Conservation (phyloP, 1,140 invertebrate species). For the Doryteuthis pealeii region DNA sequence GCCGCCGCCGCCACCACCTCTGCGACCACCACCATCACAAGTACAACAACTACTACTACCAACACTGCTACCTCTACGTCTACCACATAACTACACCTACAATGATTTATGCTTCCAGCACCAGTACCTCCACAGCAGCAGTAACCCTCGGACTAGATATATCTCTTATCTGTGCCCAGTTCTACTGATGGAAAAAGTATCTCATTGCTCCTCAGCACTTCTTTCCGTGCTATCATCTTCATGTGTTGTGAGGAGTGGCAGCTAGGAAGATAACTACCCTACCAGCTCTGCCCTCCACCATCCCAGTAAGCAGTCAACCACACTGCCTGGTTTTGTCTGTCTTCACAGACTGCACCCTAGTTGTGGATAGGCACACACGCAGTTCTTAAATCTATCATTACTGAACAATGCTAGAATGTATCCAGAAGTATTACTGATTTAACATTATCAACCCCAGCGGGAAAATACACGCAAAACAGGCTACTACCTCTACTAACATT, state of each 20-base stretch:
- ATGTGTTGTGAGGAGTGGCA: not conserved
- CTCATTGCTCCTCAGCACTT: not conserved
- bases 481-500: too few relatives aligned
- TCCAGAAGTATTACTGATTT: too few relatives aligned
- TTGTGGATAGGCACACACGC: too few relatives aligned
- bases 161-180: not conserved
- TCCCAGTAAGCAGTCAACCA: not conserved
- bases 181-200: constrained; percentile 3
- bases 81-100: too few relatives aligned
- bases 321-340: constrained; percentile 6
- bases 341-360: not conserved
- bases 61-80: not conserved
- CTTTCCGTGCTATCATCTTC: not conserved
- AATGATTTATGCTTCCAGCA: not conserved
- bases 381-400: too few relatives aligned
- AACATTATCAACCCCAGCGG: too few relatives aligned
- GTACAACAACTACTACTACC: not conserved
- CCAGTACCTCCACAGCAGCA: not conserved
- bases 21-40: not conserved
- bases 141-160: constrained; percentile 1
- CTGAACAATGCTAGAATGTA: too few relatives aligned
- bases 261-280: not conserved
- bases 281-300: not conserved
- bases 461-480: too few relatives aligned
- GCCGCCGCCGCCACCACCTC: not conserved